These are phyloP conservation scores for Heliocidaris erythrogramma DNA, from an alignment of 35 echinoderm and acorn worm genomes.

Conservation along the genomic window DNA sequence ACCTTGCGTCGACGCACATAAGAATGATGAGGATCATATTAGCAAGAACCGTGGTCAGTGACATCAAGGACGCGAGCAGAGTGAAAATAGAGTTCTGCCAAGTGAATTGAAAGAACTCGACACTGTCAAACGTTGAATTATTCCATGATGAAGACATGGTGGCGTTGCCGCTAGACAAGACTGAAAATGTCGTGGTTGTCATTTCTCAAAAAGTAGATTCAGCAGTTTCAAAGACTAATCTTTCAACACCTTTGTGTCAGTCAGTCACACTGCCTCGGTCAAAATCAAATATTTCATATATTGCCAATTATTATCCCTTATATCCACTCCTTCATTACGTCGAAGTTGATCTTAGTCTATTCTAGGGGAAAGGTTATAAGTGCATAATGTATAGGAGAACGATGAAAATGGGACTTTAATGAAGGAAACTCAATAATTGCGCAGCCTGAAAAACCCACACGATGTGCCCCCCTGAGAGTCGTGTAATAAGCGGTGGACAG, in stretches of 20 bases:
- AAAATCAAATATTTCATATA: background rate
- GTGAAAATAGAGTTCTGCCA: background rate
- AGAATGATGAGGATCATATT: constrained; percentile 62
- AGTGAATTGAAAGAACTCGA: background rate
- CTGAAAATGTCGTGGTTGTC: background rate
- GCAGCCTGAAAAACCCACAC: background rate
- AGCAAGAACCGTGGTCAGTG: constrained; percentile 32
- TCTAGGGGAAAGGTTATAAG: background rate
- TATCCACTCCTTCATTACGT: background rate
- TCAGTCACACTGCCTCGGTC: background rate
- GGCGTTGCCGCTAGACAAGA: background rate
- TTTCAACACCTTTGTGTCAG: background rate
- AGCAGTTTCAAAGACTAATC: background rate
- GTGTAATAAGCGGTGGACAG: background rate
- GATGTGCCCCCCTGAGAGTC: background rate
- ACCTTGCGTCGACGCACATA: constrained; percentile 46
- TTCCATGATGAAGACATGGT: background rate
- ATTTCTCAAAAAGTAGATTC: background rate
- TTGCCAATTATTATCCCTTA: background rate
- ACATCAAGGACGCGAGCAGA: background rate
- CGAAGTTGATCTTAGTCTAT: background rate
- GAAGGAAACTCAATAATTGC: background rate
- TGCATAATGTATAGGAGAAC: background rate
- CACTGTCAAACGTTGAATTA: background rate
- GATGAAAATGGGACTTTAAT: background rate